Conservation (phyloP, 2,113 vertebrate genomes). For the Morone saxatilis region DNA sequence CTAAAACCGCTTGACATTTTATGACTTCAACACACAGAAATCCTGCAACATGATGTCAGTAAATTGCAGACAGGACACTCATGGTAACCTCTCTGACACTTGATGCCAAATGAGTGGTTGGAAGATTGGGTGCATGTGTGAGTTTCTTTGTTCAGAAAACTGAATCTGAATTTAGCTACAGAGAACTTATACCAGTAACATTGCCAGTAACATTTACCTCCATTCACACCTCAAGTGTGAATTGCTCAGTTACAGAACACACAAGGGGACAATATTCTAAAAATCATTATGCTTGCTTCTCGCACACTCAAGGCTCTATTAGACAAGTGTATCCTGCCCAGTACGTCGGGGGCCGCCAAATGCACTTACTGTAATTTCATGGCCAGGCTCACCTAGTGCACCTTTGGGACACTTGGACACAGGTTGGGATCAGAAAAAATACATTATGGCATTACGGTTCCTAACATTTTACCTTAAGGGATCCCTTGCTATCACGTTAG, state of each 20-base stretch:
- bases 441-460: no score
- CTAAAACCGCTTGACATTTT: constrained; percentile 11
- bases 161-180: not conserved
- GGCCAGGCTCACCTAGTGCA: no score
- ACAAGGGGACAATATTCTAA: not conserved
- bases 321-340: not conserved
- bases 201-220: not conserved
- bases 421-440: no score
- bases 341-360: no score
- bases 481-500: no score
- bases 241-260: not conserved
- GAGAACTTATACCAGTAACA: not conserved
- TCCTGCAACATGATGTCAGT: constrained; percentile 33
- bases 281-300: not conserved
- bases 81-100: not conserved
- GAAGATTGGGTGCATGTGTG: constrained; percentile 1
- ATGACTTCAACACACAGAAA: constrained; percentile 30
- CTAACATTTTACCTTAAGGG: no score
- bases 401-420: no score
- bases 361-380: not conserved
- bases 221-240: not conserved
- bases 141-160: not conserved
- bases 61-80: constrained; percentile 13
- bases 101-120: not conserved
- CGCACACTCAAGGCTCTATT: not conserved